Base-by-base conservation (phyloP, 1,140 invertebrate species). In the Pomacea maculata region DNA sequence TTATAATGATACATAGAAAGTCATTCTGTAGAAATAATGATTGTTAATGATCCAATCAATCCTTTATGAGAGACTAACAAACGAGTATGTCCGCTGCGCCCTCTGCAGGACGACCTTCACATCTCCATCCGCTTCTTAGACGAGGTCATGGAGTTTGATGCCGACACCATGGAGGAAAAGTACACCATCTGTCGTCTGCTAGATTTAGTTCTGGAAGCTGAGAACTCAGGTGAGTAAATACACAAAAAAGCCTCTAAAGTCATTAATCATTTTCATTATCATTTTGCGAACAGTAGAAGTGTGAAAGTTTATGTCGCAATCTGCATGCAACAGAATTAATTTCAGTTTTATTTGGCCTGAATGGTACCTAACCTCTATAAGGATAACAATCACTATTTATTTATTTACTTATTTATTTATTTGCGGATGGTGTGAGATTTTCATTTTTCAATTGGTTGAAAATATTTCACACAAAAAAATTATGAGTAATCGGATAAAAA, bases 121-220 rank as follows among this genome's bases (percentile, higher is more conserved):
- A 81, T 87, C 64, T 70, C 83, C 21, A 52, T 87, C 7, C 80
- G 80, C 14, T 85, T 87, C 25, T 57, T 77, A 54, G 80, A 83
- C 34, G 68, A 73, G n/a, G 84, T 81, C 19, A 54, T 87, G 54
- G 85, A 86, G 19, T 86, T 87, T 75, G 85, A 87, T 17, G 82
- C 86, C 11, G 86, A 87, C 78, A 87, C 84, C 17, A 73, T 78
- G 19, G 86, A 87, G 67, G 86, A 87, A 63, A 87, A 87, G 68
- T 86, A 86, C 74, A 84, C 86, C 21, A 84, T 87, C 71, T 87
- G 86, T 82, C 84, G 84, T 77, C 83, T 87, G 78, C 80, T 87
- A 55, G 81, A 82, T 19, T 64, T 82, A 14, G 77, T 87, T 63
- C 52, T 85, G 17, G 81, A 83, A 19, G 17, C 77, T 9, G 81